Evolutionary conservation across 2,888 invertebrate species (phyloP).

Genomic region (Entomobrya proxima): DNA sequence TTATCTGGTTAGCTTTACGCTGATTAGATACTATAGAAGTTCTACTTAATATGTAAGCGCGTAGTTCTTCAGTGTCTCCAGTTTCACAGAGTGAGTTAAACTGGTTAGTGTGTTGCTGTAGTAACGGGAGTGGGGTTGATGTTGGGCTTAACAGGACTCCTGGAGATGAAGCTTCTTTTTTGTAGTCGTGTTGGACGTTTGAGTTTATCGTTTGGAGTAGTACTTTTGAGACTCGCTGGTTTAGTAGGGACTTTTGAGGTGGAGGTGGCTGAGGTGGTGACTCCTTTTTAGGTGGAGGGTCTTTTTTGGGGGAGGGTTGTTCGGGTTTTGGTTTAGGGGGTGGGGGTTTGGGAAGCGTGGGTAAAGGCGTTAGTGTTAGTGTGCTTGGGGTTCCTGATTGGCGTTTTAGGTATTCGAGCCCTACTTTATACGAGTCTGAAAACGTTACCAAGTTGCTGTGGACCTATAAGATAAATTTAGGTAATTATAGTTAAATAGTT

Average conservation of each 20-base stretch:
- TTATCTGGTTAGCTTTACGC: constrained; percentile 75
- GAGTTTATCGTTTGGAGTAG: constrained; percentile 88
- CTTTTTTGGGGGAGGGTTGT: constrained; percentile 5
- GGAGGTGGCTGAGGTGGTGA: neutral
- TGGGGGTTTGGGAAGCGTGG: too few relatives aligned
- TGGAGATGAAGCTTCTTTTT: neutral
- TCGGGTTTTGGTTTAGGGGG: neutral
- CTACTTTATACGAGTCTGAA: constrained; percentile 72
- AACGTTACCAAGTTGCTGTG: constrained; percentile 93
- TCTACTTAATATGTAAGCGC: constrained; percentile 63
- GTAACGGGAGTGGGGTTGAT: too few relatives aligned
- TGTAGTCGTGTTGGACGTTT: constrained; percentile 60
- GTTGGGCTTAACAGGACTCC: constrained; percentile 11
- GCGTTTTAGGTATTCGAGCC: constrained; percentile 69
- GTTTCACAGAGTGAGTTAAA: constrained; percentile 45
- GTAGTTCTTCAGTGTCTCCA: constrained; percentile 65
- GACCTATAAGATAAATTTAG: constrained; percentile 80
- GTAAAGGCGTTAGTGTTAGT: too few relatives aligned
- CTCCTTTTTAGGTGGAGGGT: neutral
- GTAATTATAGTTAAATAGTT: neutral
- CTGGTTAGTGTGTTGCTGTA: constrained; percentile 1
- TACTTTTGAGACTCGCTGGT: constrained; percentile 91
- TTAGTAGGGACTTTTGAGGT: constrained; percentile 80
- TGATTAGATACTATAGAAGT: constrained; percentile 70
- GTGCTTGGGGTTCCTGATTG: too few relatives aligned